Percentiles rank a stretch among this genome's conserved stretches.
Conservation (phyloP, 2,113 vertebrate species). For the human (Homo sapiens) region GRCh38 chr13:47882501-47883000, state of each 20-base stretch:
- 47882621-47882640: background rate
- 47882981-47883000: background rate
- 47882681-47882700: background rate
- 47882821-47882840: background rate
- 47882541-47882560: background rate
- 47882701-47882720: background rate
- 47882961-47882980: constrained; percentile 3
- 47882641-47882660: background rate
- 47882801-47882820: background rate
- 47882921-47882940: background rate
- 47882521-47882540: background rate
- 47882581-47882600: background rate
- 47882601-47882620: background rate
- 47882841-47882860: background rate
- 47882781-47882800: background rate
- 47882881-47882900: background rate
- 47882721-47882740: background rate
- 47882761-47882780: background rate
- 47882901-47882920: background rate
- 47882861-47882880: background rate
- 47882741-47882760: background rate
- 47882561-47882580: background rate
- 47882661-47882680: background rate
- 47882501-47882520: background rate
- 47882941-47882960: background rate